These are phyloP conservation scores for Heliconius cydno DNA, from an alignment of 2,888 invertebrate genomes.

Conservation along the genomic window DNA sequence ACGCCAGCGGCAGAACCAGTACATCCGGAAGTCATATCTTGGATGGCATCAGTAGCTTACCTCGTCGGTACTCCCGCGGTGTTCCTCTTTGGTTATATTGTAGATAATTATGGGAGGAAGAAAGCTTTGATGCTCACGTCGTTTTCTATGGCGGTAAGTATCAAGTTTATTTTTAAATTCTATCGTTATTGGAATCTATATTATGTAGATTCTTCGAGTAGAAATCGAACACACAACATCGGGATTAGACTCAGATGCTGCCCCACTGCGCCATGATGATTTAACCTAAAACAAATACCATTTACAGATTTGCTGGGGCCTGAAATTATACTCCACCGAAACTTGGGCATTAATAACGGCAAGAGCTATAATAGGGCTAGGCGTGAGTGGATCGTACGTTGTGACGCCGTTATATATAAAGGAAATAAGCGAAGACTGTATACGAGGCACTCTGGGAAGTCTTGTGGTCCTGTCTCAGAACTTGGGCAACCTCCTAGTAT, in stretches of 20 bases:
- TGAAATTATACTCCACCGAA: slow-evolving; percentile 73
- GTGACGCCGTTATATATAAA: slow-evolving; percentile 78
- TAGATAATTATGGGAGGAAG: slow-evolving; percentile 82
- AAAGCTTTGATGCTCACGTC: slow-evolving; percentile 75
- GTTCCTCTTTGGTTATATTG: slow-evolving; percentile 79
- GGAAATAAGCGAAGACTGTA: slow-evolving; percentile 76
- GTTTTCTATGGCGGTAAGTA: slow-evolving; percentile 72
- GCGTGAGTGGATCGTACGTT: slow-evolving; percentile 74
- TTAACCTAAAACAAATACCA: not conserved
- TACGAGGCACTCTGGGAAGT: slow-evolving; percentile 73
- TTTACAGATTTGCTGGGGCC: slow-evolving; percentile 69
- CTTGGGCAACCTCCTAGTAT: slow-evolving; percentile 71
- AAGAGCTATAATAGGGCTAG: slow-evolving; percentile 71
- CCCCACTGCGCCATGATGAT: too few species aligned
- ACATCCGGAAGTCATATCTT: slow-evolving; percentile 76
- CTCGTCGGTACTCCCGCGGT: slow-evolving; percentile 81
- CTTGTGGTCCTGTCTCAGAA: slow-evolving; percentile 75
- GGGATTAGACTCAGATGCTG: too few species aligned
- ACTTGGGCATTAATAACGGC: slow-evolving; percentile 77
- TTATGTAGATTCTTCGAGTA: too few species aligned
- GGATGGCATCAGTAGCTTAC: slow-evolving; percentile 83
- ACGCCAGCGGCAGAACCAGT: slow-evolving; percentile 73
- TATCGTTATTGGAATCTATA: too few species aligned
- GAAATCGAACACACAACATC: too few species aligned
- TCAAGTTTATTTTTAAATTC: not conserved